Conservation (phyloP, 2,888 invertebrate species). For the Aporophyla nigra region DNA sequence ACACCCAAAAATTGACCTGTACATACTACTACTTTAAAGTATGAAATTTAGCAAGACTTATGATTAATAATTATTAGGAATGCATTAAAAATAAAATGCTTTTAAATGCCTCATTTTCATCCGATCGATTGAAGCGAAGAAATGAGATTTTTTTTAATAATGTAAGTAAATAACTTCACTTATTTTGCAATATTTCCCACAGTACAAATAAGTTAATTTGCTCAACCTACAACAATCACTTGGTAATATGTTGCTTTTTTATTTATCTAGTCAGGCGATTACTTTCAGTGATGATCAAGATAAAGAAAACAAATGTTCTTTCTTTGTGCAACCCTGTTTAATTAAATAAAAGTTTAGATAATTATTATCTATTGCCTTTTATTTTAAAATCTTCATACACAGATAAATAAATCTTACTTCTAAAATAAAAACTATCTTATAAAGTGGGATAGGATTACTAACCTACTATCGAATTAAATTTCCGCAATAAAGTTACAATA, state of each 20-base stretch:
- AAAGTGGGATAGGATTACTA: no score
- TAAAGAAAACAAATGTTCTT: slow-evolving; percentile 48
- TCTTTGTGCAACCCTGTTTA: slow-evolving; percentile 73
- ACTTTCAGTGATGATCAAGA: slow-evolving; percentile 63
- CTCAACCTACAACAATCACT: slow-evolving; percentile 27
- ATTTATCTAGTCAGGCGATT: slow-evolving; percentile 77
- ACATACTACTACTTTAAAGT: not conserved
- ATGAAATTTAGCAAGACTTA: not conserved
- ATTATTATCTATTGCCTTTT: slow-evolving; percentile 52
- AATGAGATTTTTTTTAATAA: slow-evolving; percentile 13
- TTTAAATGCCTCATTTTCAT: slow-evolving; percentile 6
- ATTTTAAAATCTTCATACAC: not conserved
- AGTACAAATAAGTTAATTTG: slow-evolving; percentile 41
- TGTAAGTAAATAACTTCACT: slow-evolving; percentile 10
- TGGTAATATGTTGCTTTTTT: slow-evolving; percentile 28
- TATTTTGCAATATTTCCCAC: slow-evolving; percentile 23
- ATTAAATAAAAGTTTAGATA: slow-evolving; percentile 72
- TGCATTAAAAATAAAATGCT: slow-evolving; percentile 9
- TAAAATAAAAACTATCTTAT: no score
- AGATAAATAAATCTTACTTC: no score
- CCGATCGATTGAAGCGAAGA: not conserved
- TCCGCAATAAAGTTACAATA: no score
- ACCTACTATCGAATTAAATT: no score
- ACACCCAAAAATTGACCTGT: not conserved
- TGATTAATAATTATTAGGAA: not conserved